Conservation (phyloP, 2,797 vertebrate species). For the Alauda arvensis region DNA sequence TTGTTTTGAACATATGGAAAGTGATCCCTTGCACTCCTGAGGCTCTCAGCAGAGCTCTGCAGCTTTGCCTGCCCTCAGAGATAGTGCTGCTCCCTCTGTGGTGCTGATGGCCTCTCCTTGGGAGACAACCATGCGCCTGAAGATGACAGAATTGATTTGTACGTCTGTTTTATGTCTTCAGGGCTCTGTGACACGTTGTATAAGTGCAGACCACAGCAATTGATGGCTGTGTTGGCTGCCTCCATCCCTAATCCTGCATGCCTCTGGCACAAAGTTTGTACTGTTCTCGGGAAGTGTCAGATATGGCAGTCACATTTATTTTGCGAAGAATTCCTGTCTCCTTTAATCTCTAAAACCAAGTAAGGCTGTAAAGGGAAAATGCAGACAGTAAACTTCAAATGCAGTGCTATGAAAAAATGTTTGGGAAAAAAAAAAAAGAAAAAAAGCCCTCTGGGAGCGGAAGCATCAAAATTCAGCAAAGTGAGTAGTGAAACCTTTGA, state of each 20-base stretch:
- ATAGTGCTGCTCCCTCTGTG: neutral
- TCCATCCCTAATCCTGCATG: constrained; percentile 20
- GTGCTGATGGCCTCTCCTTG: neutral
- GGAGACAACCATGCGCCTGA: neutral
- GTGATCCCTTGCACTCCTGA: neutral
- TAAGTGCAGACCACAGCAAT: constrained; percentile 22
- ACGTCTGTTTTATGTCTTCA: constrained; percentile 23
- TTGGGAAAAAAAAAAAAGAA: neutral
- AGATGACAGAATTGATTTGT: constrained; percentile 40
- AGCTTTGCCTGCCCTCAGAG: neutral
- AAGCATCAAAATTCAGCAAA: neutral
- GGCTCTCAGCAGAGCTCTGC: neutral
- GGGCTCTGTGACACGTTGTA: constrained; percentile 30
- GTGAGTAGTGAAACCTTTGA: neutral
- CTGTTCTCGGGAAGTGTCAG: constrained; percentile 40
- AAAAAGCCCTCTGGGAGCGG: constrained; percentile 6
- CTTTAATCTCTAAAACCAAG: constrained; percentile 43
- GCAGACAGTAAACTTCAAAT: constrained; percentile 47
- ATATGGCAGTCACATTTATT: constrained; percentile 31
- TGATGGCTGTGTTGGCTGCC: constrained; percentile 38
- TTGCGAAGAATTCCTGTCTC: constrained; percentile 5
- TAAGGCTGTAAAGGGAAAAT: constrained; percentile 33
- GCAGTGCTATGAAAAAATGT: neutral
- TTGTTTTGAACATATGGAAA: constrained; percentile 26
- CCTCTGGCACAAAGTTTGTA: constrained; percentile 42